Conservation (phyloP, 2,888 invertebrate species). For the Lasioglossum zephyrum region DNA sequence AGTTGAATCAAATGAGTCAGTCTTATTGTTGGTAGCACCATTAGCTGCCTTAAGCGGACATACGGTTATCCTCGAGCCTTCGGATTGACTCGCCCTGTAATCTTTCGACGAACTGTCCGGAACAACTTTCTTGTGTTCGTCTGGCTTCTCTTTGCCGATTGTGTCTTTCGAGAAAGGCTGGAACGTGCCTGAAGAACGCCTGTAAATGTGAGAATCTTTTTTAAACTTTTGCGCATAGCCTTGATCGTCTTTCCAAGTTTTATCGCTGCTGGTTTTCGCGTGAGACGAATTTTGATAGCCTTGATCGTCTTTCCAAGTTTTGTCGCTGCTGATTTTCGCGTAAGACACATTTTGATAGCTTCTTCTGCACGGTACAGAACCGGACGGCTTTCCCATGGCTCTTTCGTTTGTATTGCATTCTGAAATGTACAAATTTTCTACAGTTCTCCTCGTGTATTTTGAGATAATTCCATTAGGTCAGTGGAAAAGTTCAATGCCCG, state of each 20-base stretch:
- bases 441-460: conserved; percentile 5
- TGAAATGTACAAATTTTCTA: conserved; percentile 2
- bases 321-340: conserved; percentile 16
- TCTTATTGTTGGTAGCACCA: conserved; percentile 44
- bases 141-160: conserved; percentile 27
- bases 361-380: conserved; percentile 19
- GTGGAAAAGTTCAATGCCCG: not conserved
- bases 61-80: conserved; percentile 31
- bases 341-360: conserved; percentile 31
- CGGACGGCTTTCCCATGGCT: conserved; percentile 12
- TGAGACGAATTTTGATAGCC: conserved; percentile 28
- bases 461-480: conserved; percentile 2
- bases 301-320: conserved; percentile 42
- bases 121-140: conserved; percentile 39
- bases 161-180: conserved; percentile 32
- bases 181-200: conserved; percentile 35
- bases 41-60: conserved; percentile 38
- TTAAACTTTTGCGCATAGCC: conserved; percentile 37
- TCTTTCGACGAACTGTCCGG: conserved; percentile 31
- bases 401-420: conserved; percentile 30
- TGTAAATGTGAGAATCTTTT: conserved; percentile 49
- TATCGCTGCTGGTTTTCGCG: conserved; percentile 15
- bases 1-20: conserved; percentile 38
- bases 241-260: conserved; percentile 42
- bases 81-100: conserved; percentile 36